phyloP scores from a whole-genome alignment of 2,888 invertebrate species.

The Brachynemurus nebulosus region DNA sequence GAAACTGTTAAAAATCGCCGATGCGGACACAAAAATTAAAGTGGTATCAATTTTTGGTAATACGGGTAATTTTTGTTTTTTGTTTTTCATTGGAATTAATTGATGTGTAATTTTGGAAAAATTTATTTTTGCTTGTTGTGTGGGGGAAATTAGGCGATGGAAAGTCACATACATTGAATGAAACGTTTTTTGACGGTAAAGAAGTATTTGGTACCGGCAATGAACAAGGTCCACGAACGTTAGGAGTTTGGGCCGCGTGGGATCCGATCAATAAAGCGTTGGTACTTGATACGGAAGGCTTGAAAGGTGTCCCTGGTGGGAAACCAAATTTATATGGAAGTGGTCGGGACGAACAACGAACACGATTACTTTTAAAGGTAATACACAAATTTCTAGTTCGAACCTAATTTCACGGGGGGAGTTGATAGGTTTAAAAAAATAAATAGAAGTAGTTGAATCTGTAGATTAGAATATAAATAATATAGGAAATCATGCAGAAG shows the following conservation, averaged over 20 bases:
- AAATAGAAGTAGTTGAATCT: too few species aligned
- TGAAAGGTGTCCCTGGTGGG: conserved; percentile 40
- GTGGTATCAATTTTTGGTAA: conserved; percentile 75
- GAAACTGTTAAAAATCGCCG: conserved; percentile 32
- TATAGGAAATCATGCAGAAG: too few species aligned
- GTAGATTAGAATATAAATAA: too few species aligned
- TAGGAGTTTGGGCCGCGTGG: conserved; percentile 67
- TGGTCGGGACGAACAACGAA: conserved; percentile 45
- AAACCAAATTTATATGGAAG: conserved; percentile 26
- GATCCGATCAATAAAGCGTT: conserved; percentile 49
- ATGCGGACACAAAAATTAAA: conserved; percentile 45
- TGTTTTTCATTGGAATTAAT: background rate
- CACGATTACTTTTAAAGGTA: conserved; percentile 55
- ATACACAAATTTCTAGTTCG: too few species aligned
- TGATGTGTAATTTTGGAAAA: background rate
- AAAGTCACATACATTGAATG: conserved; percentile 65
- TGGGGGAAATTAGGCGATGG: conserved; percentile 52
- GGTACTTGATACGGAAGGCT: conserved; percentile 69
- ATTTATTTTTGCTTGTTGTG: background rate
- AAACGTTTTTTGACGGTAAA: conserved; percentile 47
- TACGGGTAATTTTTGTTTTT: conserved; percentile 32
- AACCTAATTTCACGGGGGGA: too few species aligned
- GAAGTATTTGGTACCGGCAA: conserved; percentile 51
- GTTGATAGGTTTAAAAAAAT: too few species aligned
- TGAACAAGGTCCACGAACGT: conserved; percentile 54